These are phyloP conservation scores for Dicycla oo DNA, from an alignment of 2,888 invertebrate species.

Conservation along the genomic window DNA sequence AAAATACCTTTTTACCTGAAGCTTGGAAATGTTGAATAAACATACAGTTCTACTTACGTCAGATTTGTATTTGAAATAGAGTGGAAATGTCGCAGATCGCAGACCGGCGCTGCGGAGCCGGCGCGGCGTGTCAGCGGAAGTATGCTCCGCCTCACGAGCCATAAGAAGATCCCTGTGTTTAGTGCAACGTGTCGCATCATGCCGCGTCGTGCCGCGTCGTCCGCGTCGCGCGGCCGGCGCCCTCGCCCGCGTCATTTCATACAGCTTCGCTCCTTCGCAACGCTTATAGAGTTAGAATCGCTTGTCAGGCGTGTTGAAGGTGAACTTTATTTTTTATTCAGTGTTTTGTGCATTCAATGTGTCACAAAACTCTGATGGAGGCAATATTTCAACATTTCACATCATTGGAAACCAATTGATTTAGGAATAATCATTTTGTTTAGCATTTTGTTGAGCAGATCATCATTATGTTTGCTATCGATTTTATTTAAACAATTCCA, in stretches of 20 bases:
- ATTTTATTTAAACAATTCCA: background rate
- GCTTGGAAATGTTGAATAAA: conserved; percentile 22
- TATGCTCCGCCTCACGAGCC: conserved; percentile 28
- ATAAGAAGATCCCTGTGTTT: conserved; percentile 4
- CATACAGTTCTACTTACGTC: conserved; percentile 41
- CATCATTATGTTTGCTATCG: background rate
- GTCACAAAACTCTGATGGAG: background rate
- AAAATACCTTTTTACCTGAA: conserved; percentile 19
- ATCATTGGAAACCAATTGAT: conserved; percentile 19
- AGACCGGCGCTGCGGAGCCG: conserved; percentile 9
- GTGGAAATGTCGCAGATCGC: conserved; percentile 36
- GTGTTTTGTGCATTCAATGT: background rate
- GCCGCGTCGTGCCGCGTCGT: background rate
- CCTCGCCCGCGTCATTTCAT: background rate
- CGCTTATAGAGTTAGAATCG: conserved; percentile 1
- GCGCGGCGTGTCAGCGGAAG: conserved; percentile 46
- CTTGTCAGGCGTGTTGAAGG: background rate
- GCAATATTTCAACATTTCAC: no score
- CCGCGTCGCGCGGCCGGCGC: background rate
- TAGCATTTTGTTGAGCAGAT: no score
- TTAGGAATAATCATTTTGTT: no score
- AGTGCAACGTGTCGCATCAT: conserved; percentile 4
- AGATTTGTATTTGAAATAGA: conserved; percentile 56
- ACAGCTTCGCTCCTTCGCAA: conserved; percentile 5
- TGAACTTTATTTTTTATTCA: conserved; percentile 14